Evolutionary conservation across 2,888 invertebrate genomes (phyloP).

Genomic region (Pharmacophagus antenor): DNA sequence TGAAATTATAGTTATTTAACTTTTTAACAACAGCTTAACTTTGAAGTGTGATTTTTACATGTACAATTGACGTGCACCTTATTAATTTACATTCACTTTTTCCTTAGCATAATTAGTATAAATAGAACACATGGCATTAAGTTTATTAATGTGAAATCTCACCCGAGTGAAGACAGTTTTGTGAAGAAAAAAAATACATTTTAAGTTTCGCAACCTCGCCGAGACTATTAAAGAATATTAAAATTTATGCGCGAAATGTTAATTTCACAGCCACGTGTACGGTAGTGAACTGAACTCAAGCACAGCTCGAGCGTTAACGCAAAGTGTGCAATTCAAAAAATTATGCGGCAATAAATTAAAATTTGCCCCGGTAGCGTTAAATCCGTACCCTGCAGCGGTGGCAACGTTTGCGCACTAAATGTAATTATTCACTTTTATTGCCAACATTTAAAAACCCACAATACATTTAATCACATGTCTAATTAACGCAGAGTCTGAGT

Average conservation of each 20-base stretch:
- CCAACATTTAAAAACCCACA: constrained; percentile 27
- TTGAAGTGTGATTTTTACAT: too few relatives aligned
- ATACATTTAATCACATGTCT: constrained; percentile 27
- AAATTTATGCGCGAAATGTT: constrained; percentile 19
- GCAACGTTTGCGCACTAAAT: constrained; percentile 24
- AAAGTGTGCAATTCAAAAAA: constrained; percentile 28
- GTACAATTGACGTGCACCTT: too few relatives aligned
- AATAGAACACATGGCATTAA: too few relatives aligned
- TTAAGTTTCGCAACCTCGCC: constrained; percentile 2
- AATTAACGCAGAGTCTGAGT: constrained; percentile 13
- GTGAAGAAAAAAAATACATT: neutral
- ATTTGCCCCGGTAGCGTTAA: constrained; percentile 24
- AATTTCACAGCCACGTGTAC: constrained; percentile 16
- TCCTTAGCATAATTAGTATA: too few relatives aligned
- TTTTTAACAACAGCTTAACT: too few relatives aligned
- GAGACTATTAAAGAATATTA: constrained; percentile 18
- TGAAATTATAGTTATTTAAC: too few relatives aligned
- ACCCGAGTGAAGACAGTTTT: neutral
- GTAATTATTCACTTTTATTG: constrained; percentile 27
- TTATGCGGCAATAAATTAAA: constrained; percentile 29
- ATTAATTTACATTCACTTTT: too few relatives aligned
- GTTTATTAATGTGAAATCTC: neutral
- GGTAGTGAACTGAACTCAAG: constrained; percentile 14
- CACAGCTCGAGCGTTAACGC: constrained; percentile 21
- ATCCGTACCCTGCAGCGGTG: constrained; percentile 10